Evolutionary conservation across 1,140 invertebrate genomes (phyloP).

Genomic region (Aphelenchoides besseyi): DNA sequence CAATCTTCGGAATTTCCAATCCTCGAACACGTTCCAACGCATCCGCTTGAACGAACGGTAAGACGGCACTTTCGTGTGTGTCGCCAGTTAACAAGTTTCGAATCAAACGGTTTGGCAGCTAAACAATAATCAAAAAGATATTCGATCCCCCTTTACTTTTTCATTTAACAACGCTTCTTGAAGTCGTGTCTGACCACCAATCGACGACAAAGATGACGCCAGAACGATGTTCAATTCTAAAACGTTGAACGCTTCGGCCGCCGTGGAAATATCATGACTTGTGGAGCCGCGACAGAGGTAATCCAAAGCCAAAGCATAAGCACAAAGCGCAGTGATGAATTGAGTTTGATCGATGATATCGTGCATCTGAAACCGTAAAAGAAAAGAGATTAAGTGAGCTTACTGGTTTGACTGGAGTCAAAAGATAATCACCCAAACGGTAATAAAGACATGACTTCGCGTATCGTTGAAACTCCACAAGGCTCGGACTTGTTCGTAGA

Average conservation of each 20-base stretch:
- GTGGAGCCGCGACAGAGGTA: not conserved
- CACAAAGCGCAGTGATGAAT: not conserved
- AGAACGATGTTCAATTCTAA: not conserved
- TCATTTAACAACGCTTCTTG: not conserved
- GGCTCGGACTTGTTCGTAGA: not conserved
- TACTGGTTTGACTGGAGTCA: not conserved
- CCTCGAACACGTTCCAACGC: not conserved
- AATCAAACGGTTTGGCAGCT: not conserved
- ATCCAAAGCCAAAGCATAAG: conserved; percentile 8
- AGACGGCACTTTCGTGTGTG: not conserved
- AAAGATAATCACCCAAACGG: conserved; percentile 15
- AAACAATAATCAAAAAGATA: not conserved
- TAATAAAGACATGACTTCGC: conserved; percentile 12
- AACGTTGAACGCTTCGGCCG: conserved; percentile 14
- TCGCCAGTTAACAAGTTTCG: not conserved
- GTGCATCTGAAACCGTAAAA: not conserved
- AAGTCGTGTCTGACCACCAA: not conserved
- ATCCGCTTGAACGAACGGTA: not conserved
- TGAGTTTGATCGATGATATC: conserved; percentile 1
- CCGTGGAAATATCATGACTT: not conserved
- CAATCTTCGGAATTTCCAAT: not conserved
- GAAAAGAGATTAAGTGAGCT: conserved; percentile 3
- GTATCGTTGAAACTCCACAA: not conserved
- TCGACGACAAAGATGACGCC: not conserved
- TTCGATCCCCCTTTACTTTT: no score